phyloP scores from a whole-genome alignment of 2,797 vertebrate species.

The Euthynnus affinis region DNA sequence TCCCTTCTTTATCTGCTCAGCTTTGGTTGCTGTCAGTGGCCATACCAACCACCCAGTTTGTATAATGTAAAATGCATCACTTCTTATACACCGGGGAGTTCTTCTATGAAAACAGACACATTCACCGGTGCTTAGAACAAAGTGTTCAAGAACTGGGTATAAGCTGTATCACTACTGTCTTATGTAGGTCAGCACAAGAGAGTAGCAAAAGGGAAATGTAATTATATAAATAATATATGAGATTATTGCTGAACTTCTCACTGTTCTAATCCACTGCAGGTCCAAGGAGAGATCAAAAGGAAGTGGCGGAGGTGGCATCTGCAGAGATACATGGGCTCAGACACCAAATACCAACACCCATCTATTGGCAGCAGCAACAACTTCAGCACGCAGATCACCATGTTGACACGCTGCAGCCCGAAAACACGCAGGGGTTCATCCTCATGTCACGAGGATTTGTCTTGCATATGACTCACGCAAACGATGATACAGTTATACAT shows the following conservation, averaged over 20 bases:
- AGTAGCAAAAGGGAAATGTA: background rate
- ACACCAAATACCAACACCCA: constrained; percentile 93
- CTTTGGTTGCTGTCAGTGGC: background rate
- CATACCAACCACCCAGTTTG: background rate
- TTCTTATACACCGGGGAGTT: background rate
- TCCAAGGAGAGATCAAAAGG: constrained; percentile 95
- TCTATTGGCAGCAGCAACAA: constrained; percentile 94
- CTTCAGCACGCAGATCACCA: constrained; percentile 97
- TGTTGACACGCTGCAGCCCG: constrained; percentile 94
- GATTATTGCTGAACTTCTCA: background rate
- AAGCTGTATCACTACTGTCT: background rate
- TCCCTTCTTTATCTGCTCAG: background rate
- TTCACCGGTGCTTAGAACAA: background rate
- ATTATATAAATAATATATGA: background rate
- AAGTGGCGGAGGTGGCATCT: constrained; percentile 97
- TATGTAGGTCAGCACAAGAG: background rate
- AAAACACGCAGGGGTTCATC: constrained; percentile 86
- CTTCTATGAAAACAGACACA: background rate
- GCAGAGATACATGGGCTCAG: constrained; percentile 90
- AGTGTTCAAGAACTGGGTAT: background rate
- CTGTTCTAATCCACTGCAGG: constrained; percentile 78
- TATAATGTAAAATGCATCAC: background rate
- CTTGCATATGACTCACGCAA: constrained; percentile 72
- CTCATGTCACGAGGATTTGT: constrained; percentile 81
- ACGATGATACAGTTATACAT: background rate